Evolutionary conservation across 2,113 vertebrate species (phyloP).

Genomic region (Prolemur simus): DNA sequence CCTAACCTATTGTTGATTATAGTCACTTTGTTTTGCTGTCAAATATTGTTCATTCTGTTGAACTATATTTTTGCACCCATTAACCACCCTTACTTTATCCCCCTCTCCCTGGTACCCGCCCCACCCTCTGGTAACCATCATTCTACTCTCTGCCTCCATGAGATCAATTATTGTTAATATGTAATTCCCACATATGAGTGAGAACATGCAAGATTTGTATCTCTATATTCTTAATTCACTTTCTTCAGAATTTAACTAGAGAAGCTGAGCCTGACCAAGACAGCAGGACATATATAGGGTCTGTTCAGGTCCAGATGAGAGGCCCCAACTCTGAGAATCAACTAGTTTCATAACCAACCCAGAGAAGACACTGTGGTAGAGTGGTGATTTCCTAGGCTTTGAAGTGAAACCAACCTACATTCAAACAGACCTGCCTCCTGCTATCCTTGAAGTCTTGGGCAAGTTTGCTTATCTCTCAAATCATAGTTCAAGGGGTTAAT

Average conservation of each 20-base stretch:
- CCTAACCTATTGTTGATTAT: no score
- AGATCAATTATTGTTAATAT: no score
- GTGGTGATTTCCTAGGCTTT: not conserved
- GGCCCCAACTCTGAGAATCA: not conserved
- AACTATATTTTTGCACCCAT: no score
- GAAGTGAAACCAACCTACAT: not conserved
- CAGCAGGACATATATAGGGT: not conserved
- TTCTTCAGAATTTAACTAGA: not conserved
- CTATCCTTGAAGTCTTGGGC: not conserved
- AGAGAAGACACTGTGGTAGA: not conserved
- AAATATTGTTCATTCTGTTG: no score
- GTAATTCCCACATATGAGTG: no score
- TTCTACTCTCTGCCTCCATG: no score
- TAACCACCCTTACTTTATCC: no score
- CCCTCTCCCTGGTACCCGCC: no score
- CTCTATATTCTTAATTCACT: not conserved
- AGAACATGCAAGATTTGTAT: no score
- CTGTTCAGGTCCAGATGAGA: not conserved
- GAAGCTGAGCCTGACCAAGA: not conserved
- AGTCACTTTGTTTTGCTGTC: no score
- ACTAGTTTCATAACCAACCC: not conserved
- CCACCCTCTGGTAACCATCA: no score
- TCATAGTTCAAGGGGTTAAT: not conserved
- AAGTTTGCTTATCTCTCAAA: not conserved
- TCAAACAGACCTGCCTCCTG: not conserved